Conservation (phyloP, 2,797 vertebrate genomes). For the Sebastes iracundus region DNA sequence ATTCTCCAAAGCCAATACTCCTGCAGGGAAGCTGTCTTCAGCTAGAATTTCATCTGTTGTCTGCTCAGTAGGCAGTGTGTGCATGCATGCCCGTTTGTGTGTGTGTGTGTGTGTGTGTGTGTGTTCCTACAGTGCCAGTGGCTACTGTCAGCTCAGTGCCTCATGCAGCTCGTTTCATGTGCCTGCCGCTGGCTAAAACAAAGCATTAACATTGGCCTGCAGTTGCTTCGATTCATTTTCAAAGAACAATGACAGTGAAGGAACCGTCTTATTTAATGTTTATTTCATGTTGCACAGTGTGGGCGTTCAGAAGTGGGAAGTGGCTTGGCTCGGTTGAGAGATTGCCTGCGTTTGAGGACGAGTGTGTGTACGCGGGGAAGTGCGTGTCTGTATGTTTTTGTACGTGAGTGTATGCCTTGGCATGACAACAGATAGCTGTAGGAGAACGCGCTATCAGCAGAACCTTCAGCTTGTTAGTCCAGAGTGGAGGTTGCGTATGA, state of each 20-base stretch:
- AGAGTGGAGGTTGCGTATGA: conserved; percentile 52
- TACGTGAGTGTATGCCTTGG: conserved; percentile 51
- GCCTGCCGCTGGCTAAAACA: conserved; percentile 77
- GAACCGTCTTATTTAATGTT: conserved; percentile 75
- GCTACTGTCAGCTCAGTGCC: conserved; percentile 79
- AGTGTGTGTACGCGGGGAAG: conserved; percentile 49
- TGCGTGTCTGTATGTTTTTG: conserved; percentile 55
- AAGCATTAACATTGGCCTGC: conserved; percentile 80
- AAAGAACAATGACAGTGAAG: conserved; percentile 79
- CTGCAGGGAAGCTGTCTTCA: conserved; percentile 72
- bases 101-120: conserved; percentile 41
- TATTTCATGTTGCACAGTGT: conserved; percentile 77
- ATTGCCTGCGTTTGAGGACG: conserved; percentile 52
- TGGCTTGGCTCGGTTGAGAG: conserved; percentile 57
- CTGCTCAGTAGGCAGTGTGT: conserved; percentile 52
- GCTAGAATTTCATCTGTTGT: conserved; percentile 75
- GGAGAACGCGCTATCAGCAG: conserved; percentile 60
- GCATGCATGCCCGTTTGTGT: conserved; percentile 37
- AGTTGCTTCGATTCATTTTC: conserved; percentile 78
- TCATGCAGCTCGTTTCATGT: conserved; percentile 77
- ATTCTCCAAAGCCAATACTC: conserved; percentile 75
- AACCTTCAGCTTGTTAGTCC: conserved; percentile 68
- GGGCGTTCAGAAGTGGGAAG: conserved; percentile 73
- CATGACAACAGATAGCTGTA: conserved; percentile 62
- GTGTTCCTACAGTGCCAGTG: conserved; percentile 69